Evolutionary conservation across 2,797 vertebrate genomes (phyloP).

Genomic region (Zalophus californianus): DNA sequence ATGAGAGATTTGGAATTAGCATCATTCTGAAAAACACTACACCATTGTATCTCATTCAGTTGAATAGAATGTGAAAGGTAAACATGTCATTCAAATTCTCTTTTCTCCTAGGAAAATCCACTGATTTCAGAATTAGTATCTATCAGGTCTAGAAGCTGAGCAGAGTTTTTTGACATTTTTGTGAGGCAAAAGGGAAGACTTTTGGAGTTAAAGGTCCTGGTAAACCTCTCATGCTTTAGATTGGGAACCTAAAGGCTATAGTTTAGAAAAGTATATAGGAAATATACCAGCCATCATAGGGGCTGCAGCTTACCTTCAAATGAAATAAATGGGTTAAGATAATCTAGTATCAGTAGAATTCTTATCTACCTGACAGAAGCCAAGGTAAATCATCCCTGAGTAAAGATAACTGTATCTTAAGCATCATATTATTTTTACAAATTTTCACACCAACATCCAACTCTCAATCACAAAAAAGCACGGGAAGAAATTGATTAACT

Average conservation of each 20-base stretch:
- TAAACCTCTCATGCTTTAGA: neutral
- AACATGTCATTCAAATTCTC: neutral
- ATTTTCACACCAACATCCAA: conserved; percentile 20
- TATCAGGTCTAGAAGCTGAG: neutral
- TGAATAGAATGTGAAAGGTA: neutral
- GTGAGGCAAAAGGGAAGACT: neutral
- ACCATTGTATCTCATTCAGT: neutral
- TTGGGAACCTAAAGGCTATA: neutral
- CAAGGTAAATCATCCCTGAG: neutral
- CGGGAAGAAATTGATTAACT: neutral
- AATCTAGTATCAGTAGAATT: neutral
- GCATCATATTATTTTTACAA: neutral
- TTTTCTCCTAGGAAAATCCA: neutral
- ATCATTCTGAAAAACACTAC: neutral
- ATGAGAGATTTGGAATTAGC: neutral
- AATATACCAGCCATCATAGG: neutral
- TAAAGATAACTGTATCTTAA: neutral
- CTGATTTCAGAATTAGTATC: neutral
- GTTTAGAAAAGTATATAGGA: neutral
- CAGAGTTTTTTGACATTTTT: neutral
- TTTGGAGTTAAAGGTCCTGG: neutral
- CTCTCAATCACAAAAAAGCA: neutral
- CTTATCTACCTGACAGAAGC: neutral
- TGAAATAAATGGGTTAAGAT: neutral
- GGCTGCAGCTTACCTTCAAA: neutral